Percentiles rank a stretch among this genome's conserved stretches.
Conservation (phyloP, 1,140 invertebrate species). For the Drosophila fuyamai region DNA sequence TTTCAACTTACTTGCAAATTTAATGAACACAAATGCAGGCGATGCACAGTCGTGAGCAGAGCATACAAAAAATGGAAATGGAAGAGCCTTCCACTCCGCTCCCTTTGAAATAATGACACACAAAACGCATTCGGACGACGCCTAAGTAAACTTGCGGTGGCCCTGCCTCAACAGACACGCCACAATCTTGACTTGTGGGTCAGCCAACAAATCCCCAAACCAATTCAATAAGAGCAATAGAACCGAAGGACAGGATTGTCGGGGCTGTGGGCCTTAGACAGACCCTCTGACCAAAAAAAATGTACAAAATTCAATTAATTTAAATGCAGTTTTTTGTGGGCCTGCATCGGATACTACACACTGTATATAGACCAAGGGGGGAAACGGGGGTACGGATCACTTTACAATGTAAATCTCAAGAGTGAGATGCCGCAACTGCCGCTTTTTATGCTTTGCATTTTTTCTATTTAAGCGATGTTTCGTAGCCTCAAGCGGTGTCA, state of each 20-base stretch:
- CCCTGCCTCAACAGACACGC: constrained; percentile 32
- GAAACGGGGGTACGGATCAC: constrained; percentile 53
- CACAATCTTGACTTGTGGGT: constrained; percentile 71
- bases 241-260: constrained; percentile 9
- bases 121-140: constrained; percentile 66
- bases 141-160: constrained; percentile 49
- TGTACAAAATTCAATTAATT: constrained; percentile 79
- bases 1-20: constrained; percentile 73
- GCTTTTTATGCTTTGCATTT: constrained; percentile 55
- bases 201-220: constrained; percentile 78
- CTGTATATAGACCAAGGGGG: background rate
- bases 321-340: constrained; percentile 77
- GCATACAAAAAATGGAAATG: constrained; percentile 25
- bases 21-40: constrained; percentile 72
- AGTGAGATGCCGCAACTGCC: constrained; percentile 68
- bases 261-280: constrained; percentile 1
- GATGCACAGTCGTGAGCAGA: background rate
- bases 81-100: constrained; percentile 35
- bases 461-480: constrained; percentile 65
- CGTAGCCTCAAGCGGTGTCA: constrained; percentile 51
- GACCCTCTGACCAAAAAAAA: constrained; percentile 43
- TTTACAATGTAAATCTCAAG: constrained; percentile 84
- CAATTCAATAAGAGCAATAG: constrained; percentile 81
- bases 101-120: constrained; percentile 47
- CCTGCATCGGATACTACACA: constrained; percentile 17